These are phyloP conservation scores for Andrena chrysosceles DNA, from an alignment of 2,888 invertebrate species.

Conservation along the genomic window DNA sequence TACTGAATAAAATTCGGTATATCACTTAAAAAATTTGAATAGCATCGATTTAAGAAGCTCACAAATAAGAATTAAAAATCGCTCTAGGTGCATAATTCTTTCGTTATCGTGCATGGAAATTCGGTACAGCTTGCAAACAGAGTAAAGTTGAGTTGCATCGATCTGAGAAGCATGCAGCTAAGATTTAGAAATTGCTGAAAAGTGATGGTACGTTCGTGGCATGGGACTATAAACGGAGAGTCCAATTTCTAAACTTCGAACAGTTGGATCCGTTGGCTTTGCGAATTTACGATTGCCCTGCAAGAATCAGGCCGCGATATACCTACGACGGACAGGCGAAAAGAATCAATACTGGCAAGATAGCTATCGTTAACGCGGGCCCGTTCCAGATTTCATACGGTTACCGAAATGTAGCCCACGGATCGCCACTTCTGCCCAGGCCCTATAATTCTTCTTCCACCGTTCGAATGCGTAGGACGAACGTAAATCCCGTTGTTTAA, in stretches of 20 bases:
- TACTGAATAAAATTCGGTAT: too few species aligned
- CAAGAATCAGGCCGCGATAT: slow-evolving; percentile 26
- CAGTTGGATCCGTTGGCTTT: neutral
- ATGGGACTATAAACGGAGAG: neutral
- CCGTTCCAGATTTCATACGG: slow-evolving; percentile 1
- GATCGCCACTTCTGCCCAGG: neutral
- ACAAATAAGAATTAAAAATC: too few species aligned
- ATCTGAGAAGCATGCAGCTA: too few species aligned
- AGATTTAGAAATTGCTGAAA: neutral
- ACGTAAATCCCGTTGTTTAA: slow-evolving; percentile 25
- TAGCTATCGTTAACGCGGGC: slow-evolving; percentile 12
- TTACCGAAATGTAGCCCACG: slow-evolving; percentile 25
- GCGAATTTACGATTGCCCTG: slow-evolving; percentile 18
- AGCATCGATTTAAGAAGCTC: too few species aligned
- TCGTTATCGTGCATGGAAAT: too few species aligned
- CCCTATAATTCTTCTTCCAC: slow-evolving; percentile 45
- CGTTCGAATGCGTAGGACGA: slow-evolving; percentile 1
- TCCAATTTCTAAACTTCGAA: slow-evolving; percentile 10
- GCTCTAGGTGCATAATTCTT: too few species aligned
- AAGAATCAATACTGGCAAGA: slow-evolving; percentile 35
- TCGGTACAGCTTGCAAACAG: too few species aligned
- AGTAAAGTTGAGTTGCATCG: too few species aligned
- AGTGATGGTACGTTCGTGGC: slow-evolving; percentile 4
- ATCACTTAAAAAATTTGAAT: too few species aligned
- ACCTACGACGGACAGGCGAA: slow-evolving; percentile 2